Evolutionary conservation across 2,797 vertebrate species (phyloP), one percentile per base, ranked within the genome.

Genomic region (Vireo griseus): DNA sequence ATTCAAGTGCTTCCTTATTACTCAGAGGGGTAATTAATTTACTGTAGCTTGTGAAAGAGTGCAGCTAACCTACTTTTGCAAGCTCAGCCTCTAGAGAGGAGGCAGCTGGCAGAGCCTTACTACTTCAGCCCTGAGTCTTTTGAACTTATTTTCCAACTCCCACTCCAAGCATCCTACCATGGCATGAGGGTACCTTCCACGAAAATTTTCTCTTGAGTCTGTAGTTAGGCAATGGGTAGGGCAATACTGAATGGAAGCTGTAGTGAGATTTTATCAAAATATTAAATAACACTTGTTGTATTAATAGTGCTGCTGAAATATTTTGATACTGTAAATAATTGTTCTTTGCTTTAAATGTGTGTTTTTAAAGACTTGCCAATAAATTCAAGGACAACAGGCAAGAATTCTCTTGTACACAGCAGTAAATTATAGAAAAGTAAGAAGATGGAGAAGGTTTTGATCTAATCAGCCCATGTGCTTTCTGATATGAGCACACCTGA

Each of bases 31-130:
- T 42, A 82, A 61, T 84, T 74, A 79, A 77, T 86, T 74, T 91
- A 48, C 6, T 35, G 42, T n/a, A 89, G 57, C 65, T 94, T 85
- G 68, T 90, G 75, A 85, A 94, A 95, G 47, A 77, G 58, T 75
- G 55, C 76, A 66, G 79, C 44, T 92, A 95, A 84, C 93, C 79
- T 92, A 86, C 86, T 95, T 94, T 59, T 91, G 82, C 82, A 95
- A 92, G 62, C 73, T 73, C 54, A 62, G 35, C 45, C 86, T 85
- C 74, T 52, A 83, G 88, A 91, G 88, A 80, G 47, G 39, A 82
- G 75, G 51, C 37, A 74, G 65, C 68, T 91, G 81, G 31, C 75
- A 92, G 19, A 85, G 16, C 39, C 61, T 77, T 82, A 40, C 29
- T 85, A 26, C 39, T 77, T 48, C 31, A 67, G 31, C 20, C 29